phyloP scores from a whole-genome alignment of 2,797 vertebrate species.

The Lophius americanus region DNA sequence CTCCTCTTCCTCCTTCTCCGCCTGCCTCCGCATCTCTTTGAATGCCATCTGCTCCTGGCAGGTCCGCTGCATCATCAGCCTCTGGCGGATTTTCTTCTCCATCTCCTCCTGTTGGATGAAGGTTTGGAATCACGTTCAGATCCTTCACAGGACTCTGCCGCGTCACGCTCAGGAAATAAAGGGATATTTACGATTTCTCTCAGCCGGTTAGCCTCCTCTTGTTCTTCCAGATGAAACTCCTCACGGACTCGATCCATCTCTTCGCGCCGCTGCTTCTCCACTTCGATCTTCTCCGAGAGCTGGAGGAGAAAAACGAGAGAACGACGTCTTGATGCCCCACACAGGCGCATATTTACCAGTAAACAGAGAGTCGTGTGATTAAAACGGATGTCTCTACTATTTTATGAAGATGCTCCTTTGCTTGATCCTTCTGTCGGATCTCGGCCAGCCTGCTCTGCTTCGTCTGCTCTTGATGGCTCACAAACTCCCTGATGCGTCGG shows the following conservation, averaged over 20 bases:
- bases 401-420: constrained; percentile 83
- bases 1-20: constrained; percentile 87
- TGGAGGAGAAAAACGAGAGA: constrained; percentile 51
- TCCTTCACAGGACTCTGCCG: neutral
- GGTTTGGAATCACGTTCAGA: neutral
- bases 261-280: constrained; percentile 82
- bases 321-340: neutral
- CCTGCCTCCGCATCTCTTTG: constrained; percentile 81
- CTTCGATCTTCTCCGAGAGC: constrained; percentile 86
- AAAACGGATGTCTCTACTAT: constrained; percentile 70
- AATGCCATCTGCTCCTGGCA: constrained; percentile 87
- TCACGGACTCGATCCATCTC: constrained; percentile 86
- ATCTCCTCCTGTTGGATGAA: constrained; percentile 84
- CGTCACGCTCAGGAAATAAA: neutral
- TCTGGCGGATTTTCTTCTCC: constrained; percentile 86
- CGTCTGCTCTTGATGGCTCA: constrained; percentile 78
- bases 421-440: constrained; percentile 82
- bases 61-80: constrained; percentile 84
- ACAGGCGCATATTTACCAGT: neutral
- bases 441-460: constrained; percentile 83
- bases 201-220: constrained; percentile 79
- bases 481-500: constrained; percentile 87
- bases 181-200: constrained; percentile 84
- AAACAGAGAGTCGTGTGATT: neutral
- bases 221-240: constrained; percentile 89